Conservation (phyloP, 2,888 invertebrate genomes). For the Polydrusus tereticollis region DNA sequence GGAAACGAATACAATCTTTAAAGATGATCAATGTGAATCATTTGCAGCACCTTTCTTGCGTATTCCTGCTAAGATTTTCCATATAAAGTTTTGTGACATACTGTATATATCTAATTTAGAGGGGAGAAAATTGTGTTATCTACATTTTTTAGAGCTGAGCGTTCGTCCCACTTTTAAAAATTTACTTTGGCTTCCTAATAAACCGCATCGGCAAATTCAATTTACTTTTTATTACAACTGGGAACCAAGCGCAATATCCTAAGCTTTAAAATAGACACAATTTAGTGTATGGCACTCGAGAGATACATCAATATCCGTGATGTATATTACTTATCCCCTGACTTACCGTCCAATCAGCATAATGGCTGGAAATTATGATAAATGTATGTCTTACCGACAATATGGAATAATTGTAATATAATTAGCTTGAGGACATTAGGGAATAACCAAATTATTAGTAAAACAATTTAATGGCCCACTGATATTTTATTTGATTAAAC, state of each 20-base stretch:
- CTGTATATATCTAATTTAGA: too few relatives aligned
- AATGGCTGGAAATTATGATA: slow-evolving; percentile 5
- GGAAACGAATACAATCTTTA: too few relatives aligned
- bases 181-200: neutral
- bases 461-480: too few relatives aligned
- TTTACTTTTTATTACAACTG: slow-evolving; percentile 3
- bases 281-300: slow-evolving; percentile 12
- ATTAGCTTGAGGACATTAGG: neutral
- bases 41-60: too few relatives aligned
- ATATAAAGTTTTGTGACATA: too few relatives aligned
- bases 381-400: neutral
- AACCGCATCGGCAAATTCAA: neutral
- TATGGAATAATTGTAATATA: neutral
- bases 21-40: too few relatives aligned
- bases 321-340: slow-evolving; percentile 10
- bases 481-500: too few relatives aligned
- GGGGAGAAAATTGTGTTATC: too few relatives aligned
- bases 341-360: slow-evolving; percentile 4
- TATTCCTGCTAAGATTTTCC: too few relatives aligned
- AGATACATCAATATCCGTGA: slow-evolving; percentile 6
- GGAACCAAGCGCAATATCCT: neutral
- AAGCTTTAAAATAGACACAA: slow-evolving; percentile 13
- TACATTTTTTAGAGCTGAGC: too few relatives aligned
- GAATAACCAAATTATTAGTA: neutral
- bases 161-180: neutral